Conservation (phyloP, 2,888 invertebrate genomes). For the Chaitophorus viminalis region DNA sequence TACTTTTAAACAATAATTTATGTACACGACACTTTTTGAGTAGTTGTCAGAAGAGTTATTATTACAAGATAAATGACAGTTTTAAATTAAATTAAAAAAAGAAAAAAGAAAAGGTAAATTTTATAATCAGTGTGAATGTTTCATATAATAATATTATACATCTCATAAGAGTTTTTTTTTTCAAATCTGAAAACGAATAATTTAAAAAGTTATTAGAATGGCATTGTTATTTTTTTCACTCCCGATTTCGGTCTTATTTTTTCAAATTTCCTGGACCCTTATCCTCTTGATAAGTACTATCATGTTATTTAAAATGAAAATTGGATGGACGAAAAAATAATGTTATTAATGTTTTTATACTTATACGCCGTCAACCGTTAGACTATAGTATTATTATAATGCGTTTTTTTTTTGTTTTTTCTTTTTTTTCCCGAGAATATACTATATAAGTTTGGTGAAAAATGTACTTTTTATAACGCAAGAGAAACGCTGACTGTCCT, state of each 20-base stretch:
- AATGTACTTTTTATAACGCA: not conserved
- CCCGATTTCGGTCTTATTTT: not conserved
- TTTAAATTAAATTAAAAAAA: no score
- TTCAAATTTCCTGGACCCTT: not conserved
- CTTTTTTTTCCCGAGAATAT: not conserved
- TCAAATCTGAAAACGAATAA: no score
- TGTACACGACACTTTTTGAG: no score
- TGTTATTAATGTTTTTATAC: not conserved
- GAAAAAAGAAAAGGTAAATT: not conserved
- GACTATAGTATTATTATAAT: not conserved
- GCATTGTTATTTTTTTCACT: not conserved
- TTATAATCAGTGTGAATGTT: not conserved
- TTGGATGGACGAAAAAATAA: not conserved
- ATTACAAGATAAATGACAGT: no score
- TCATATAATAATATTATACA: not conserved
- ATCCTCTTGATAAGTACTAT: not conserved
- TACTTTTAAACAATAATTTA: no score
- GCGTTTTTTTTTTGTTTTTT: not conserved
- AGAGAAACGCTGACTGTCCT: not conserved
- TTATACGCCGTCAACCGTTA: not conserved
- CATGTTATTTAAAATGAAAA: not conserved
- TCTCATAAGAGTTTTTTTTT: not conserved
- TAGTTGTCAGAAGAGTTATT: not conserved
- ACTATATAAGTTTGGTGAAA: not conserved
- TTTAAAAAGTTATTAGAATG: not conserved